Evolutionary conservation across 2,888 invertebrate genomes (phyloP), one percentile per base, ranked within the genome.

Genomic region (Scaptomyza caliginosa): DNA sequence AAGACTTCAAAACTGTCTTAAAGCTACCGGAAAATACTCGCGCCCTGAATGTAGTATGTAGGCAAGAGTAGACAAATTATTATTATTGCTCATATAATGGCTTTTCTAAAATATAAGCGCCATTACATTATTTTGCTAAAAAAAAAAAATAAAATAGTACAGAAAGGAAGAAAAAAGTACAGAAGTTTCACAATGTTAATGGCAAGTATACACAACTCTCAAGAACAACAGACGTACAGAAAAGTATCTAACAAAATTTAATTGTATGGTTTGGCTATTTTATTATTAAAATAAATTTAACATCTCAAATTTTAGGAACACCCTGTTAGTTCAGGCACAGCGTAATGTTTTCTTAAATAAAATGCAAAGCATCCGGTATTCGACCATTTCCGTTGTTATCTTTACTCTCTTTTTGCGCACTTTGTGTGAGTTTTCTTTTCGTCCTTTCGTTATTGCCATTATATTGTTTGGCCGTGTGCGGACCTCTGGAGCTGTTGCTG

Each of bases 381-480:
- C 74, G 57, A 4, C 16, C 19, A 38, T 36, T 40, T 52, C 11
- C 24, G 24, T 16, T 30, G 13, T 26, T 10, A n/a, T 40, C 38
- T 54, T 64, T 10, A 45, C 30, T 16, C 28, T 16, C 39, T 57
- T n/a, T 23, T 19, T 34, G 34, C 34, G 34, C 48, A 38, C 21
- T 56, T 49, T 30, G 52, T 62, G 30, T 30, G 52, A 36, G 50
- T 77, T 84, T 77, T 71, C 68, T 70, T 74, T 83, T 77, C 60
- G 77, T 72, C 69, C 86, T 52, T 55, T 74, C 69, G 72, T 70
- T 70, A 74, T 83, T 56, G 77, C 83, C 68, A 60, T 86, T 69
- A 87, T 86, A 74, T 83, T 74, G 73, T 69, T 84, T 60, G 74
- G 66, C 69, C 68, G 62, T 67, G 74, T 54, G 67, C 64, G 74